These are phyloP conservation scores for Drosophila burlai DNA, from an alignment of 1,140 invertebrate species.

Conservation along the genomic window DNA sequence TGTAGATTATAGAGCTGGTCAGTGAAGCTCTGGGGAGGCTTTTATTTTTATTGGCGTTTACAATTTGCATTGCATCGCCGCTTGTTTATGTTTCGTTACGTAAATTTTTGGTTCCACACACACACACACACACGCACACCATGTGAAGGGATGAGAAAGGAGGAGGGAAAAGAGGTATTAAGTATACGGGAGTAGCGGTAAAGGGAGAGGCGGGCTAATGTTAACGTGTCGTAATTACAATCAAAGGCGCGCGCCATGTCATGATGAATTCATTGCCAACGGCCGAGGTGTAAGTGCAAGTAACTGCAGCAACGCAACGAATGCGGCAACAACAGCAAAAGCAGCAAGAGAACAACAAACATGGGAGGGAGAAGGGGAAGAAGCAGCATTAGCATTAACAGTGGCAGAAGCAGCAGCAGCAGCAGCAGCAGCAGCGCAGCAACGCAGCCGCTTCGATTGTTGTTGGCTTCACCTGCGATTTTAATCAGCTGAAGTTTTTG, in stretches of 20 bases:
- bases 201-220: slow-evolving; percentile 25
- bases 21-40: slow-evolving; percentile 10
- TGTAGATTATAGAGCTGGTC: slow-evolving; percentile 14
- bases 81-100: slow-evolving; percentile 40
- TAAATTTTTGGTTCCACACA: slow-evolving; percentile 33
- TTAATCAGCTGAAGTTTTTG: slow-evolving; percentile 73
- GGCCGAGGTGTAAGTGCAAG: slow-evolving; percentile 41
- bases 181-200: background rate
- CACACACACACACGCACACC: slow-evolving; percentile 1
- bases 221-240: slow-evolving; percentile 75
- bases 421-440: slow-evolving; percentile 9
- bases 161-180: background rate
- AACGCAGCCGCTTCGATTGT: slow-evolving; percentile 26
- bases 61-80: slow-evolving; percentile 10
- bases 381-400: slow-evolving; percentile 1
- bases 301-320: slow-evolving; percentile 27
- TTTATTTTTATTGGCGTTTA: slow-evolving; percentile 13
- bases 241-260: slow-evolving; percentile 64
- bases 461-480: slow-evolving; percentile 70
- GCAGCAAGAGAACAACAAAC: background rate
- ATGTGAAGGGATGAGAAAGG: background rate
- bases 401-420: slow-evolving; percentile 23
- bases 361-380: background rate
- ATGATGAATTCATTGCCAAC: slow-evolving; percentile 72
- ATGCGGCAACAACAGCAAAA: slow-evolving; percentile 14